These are phyloP conservation scores for Salticus scenicus DNA, from an alignment of 2,888 invertebrate genomes.

Conservation along the genomic window DNA sequence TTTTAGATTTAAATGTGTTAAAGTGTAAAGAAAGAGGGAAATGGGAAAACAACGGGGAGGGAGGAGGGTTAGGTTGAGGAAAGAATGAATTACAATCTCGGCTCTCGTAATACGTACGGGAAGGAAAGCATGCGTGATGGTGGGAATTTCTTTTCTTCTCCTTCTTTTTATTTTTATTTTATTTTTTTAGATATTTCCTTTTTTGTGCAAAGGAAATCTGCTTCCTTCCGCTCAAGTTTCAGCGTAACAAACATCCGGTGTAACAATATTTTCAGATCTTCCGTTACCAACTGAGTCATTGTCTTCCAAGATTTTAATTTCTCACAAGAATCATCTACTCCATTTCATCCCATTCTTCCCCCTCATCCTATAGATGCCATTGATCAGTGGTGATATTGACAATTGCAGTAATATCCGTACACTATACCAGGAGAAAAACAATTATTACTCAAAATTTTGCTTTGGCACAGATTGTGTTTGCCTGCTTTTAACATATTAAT, in stretches of 20 bases:
- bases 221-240: conserved; percentile 38
- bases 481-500: too few relatives aligned
- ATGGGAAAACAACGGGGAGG: background rate
- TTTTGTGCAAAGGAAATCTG: conserved; percentile 40
- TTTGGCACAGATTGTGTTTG: too few relatives aligned
- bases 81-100: background rate
- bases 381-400: too few relatives aligned
- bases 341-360: too few relatives aligned
- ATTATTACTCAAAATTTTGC: too few relatives aligned
- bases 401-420: too few relatives aligned
- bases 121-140: background rate
- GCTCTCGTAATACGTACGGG: background rate
- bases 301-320: background rate
- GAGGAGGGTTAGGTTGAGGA: background rate
- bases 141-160: background rate
- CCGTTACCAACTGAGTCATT: conserved; percentile 5
- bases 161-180: too few relatives aligned
- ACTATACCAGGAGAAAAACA: too few relatives aligned
- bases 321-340: too few relatives aligned
- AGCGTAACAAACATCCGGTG: conserved; percentile 50
- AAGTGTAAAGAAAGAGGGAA: too few relatives aligned
- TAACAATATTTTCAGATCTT: conserved; percentile 24
- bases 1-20: too few relatives aligned
- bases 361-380: too few relatives aligned
- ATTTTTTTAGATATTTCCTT: conserved; percentile 12